A percentile compares a stretch with the other conserved stretches of the same genome.
Evolutionary conservation across 2,113 vertebrate genomes (phyloP).

Genomic region (Hypanus sabinus): DNA sequence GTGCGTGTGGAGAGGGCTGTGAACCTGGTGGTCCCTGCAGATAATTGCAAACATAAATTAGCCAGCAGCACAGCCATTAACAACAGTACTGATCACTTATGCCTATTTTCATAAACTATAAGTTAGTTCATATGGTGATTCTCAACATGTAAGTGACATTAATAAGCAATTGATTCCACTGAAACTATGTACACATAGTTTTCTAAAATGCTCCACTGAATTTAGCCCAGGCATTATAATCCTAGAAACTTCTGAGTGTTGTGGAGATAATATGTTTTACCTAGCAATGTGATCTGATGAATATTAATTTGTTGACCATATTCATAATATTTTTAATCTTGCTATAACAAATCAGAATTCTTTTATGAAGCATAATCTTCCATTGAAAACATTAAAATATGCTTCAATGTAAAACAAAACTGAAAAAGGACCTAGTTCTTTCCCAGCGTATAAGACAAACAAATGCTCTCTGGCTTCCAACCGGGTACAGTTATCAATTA

Average conservation of each 20-base stretch:
- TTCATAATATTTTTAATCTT: background rate
- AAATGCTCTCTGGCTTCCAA: too few species aligned
- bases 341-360: background rate
- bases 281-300: background rate
- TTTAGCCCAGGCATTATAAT: background rate
- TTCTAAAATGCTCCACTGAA: background rate
- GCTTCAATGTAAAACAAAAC: background rate
- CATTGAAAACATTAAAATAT: background rate
- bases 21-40: conserved; percentile 40
- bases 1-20: conserved; percentile 39
- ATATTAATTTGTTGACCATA: background rate
- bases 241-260: background rate
- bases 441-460: too few species aligned
- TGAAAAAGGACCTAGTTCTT: too few species aligned
- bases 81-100: background rate
- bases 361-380: background rate
- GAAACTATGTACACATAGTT: background rate
- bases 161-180: background rate
- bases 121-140: background rate
- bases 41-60: conserved; percentile 38
- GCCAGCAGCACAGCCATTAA: conserved; percentile 32
- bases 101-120: background rate
- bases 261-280: background rate
- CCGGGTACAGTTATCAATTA: too few species aligned
- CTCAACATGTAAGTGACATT: conserved; percentile 14